Evolutionary conservation across 2,888 invertebrate genomes (phyloP), one percentile per base, ranked within the genome.

Genomic region (Papilio protenor): DNA sequence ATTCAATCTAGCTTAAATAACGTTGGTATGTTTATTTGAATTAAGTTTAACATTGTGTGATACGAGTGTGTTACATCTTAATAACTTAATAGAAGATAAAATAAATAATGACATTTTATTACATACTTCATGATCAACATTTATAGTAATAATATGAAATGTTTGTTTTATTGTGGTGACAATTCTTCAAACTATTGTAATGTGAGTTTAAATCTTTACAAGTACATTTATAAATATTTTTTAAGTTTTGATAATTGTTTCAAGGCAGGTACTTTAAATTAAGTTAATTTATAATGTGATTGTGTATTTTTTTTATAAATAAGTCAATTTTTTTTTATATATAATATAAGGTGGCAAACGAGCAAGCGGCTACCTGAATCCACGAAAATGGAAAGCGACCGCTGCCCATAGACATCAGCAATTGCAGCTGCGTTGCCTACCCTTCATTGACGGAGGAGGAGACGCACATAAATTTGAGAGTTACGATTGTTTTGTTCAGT

Each of bases 191-290:
- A 10, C 27, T 40, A 8, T 66, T 66, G 3, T 27, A 27, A 3
- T 18, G 40, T 21, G n/a, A n/a, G 45, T 69, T 21, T 21, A 66
- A 40, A 66, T 40, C 66, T 40, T 66, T 45, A 45, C n/a, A 69
- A 69, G 66, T 69, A 69, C 66, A 45, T 66, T 64, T 64, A 64
- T 33, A 16, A 64, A 64, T 23, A 11, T 64, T 33, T 2, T 64
- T 16, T 16, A 14, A 64, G 33, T 6, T 33, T 64, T 1, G 1
- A 11, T 0, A 2, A 40, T 18, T 8, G 18, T 33, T 66, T 40
- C n/a, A 66, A 66, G 66, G 66, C 66, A 66, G 66, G 66, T 66
- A 66, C 66, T 66, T 66, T n/a, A 40, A 66, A 18, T 66, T 66
- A 64, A 18, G 27, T 66, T n/a, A 11, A 12, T 40, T 40, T 66